phyloP scores from a whole-genome alignment of 2,888 invertebrate species.

The Trilocha varians region DNA sequence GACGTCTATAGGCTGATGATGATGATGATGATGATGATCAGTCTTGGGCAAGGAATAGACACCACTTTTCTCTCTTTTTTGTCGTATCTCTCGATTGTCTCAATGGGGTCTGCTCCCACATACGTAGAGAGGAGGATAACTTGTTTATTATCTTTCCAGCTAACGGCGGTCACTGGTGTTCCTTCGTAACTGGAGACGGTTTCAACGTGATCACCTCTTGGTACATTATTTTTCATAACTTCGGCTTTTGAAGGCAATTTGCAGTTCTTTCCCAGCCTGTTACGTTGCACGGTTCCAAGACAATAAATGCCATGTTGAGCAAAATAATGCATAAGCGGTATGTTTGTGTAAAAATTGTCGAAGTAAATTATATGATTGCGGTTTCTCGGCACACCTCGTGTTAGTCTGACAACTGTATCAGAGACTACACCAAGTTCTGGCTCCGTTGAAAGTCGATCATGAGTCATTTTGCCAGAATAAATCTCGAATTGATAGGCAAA shows the following conservation, averaged over 20 bases:
- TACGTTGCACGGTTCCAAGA: conserved; percentile 16
- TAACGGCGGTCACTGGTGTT: conserved; percentile 5
- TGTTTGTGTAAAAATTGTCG: conserved; percentile 27
- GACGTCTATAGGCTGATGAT: too few species aligned
- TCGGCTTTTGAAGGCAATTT: conserved; percentile 5
- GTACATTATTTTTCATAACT: conserved; percentile 8
- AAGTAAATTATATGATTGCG: conserved; percentile 9
- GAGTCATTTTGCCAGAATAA: conserved; percentile 17
- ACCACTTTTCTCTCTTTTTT: conserved; percentile 25
- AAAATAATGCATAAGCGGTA: conserved; percentile 25
- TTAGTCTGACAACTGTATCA: conserved; percentile 10
- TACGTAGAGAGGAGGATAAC: conserved; percentile 20
- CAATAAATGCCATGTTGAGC: conserved; percentile 26
- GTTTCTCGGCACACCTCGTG: conserved; percentile 9
- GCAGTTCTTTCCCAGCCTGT: conserved; percentile 11
- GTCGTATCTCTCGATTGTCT: conserved; percentile 15
- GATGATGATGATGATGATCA: too few species aligned
- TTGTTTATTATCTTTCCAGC: conserved; percentile 20
- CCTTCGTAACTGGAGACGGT: conserved; percentile 8
- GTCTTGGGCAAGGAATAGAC: conserved; percentile 24
- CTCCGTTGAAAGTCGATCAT: conserved; percentile 15
- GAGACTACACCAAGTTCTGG: conserved; percentile 7
- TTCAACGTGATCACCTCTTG: conserved; percentile 10
- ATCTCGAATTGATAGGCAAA: conserved; percentile 22
- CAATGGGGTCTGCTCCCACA: conserved; percentile 16